Evolutionary conservation across 2,797 vertebrate species (phyloP).

Genomic region (Macropodus opercularis): DNA sequence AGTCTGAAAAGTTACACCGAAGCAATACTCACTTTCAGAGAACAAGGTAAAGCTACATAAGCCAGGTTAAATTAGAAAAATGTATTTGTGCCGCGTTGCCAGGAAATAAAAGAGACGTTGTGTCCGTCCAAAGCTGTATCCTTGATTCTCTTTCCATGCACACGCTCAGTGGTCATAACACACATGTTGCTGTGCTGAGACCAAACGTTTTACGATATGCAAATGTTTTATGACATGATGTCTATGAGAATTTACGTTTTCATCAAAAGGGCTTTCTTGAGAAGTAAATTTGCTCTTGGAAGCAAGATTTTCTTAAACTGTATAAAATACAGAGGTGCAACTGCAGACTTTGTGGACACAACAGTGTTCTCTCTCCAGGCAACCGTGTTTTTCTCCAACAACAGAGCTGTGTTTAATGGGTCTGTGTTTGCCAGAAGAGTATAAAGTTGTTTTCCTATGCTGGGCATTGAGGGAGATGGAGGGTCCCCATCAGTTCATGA

Average conservation of each 20-base stretch:
- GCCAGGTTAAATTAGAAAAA: constrained; percentile 26
- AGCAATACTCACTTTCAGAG: constrained; percentile 17
- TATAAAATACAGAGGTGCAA: constrained; percentile 35
- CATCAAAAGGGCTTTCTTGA: constrained; percentile 10
- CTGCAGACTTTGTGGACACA: constrained; percentile 57
- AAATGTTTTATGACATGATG: background rate
- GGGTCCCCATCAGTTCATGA: constrained; percentile 56
- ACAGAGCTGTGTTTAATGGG: constrained; percentile 60
- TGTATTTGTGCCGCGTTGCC: constrained; percentile 22
- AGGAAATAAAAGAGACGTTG: constrained; percentile 42
- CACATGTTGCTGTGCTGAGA: constrained; percentile 26
- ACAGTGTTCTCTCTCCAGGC: constrained; percentile 69
- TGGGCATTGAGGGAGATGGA: constrained; percentile 42
- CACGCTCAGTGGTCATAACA: constrained; percentile 32
- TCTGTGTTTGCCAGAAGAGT: constrained; percentile 62
- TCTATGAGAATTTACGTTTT: constrained; percentile 32
- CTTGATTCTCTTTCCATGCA: constrained; percentile 30
- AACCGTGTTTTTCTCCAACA: constrained; percentile 64
- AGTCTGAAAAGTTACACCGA: constrained; percentile 2
- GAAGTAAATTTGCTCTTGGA: constrained; percentile 14
- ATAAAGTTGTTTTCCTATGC: constrained; percentile 54
- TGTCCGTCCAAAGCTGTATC: constrained; percentile 19
- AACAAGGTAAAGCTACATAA: constrained; percentile 8
- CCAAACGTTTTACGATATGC: constrained; percentile 1
- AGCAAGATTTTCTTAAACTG: constrained; percentile 28